Percentiles rank a stretch among this genome's conserved stretches.
Evolutionary conservation across 2,113 vertebrate species (phyloP).

Genomic region (Heptranchias perlo): DNA sequence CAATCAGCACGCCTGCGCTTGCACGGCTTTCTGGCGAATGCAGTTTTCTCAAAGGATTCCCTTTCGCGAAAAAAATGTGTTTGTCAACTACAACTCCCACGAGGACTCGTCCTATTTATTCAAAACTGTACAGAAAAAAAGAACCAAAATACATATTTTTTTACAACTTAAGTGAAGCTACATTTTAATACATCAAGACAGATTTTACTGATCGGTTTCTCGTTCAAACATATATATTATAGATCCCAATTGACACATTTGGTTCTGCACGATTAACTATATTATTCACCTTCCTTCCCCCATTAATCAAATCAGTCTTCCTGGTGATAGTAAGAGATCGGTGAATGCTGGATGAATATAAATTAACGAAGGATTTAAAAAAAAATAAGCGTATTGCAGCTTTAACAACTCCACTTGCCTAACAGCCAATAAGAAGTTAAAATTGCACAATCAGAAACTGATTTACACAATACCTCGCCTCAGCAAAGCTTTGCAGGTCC

Average conservation of each 20-base stretch:
- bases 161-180: neutral
- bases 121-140: neutral
- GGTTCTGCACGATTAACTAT: neutral
- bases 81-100: slow-evolving; percentile 1
- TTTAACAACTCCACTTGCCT: neutral
- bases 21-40: neutral
- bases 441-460: slow-evolving; percentile 29
- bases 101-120: neutral
- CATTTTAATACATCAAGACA: no score
- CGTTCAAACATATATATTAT: neutral
- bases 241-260: no score
- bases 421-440: neutral
- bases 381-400: neutral
- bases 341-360: neutral
- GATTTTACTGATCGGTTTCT: neutral
- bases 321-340: no score
- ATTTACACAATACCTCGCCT: slow-evolving; percentile 35
- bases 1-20: slow-evolving; percentile 19
- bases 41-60: slow-evolving; percentile 19
- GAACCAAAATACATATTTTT: neutral
- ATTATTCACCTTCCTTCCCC: neutral
- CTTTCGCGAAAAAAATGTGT: slow-evolving; percentile 9
- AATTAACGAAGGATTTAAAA: neutral
- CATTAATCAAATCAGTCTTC: neutral
- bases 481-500: slow-evolving; percentile 19